These are phyloP conservation scores for Villa cingulata DNA, from an alignment of 2,888 invertebrate genomes.

Conservation along the genomic window DNA sequence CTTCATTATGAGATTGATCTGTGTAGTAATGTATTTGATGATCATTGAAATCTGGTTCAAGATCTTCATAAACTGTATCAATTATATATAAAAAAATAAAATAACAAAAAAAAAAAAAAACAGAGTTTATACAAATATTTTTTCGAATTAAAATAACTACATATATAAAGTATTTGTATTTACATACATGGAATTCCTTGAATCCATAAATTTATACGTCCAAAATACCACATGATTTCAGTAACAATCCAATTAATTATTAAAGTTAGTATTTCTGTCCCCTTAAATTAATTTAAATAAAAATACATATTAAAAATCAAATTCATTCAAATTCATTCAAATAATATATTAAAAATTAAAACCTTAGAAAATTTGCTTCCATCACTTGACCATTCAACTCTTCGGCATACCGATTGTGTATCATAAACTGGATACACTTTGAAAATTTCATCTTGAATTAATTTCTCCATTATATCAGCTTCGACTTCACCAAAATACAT, in stretches of 20 bases:
- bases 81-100: not conserved
- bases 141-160: too few relatives aligned
- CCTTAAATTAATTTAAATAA: slow-evolving; percentile 28
- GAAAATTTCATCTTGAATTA: slow-evolving; percentile 58
- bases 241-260: slow-evolving; percentile 36
- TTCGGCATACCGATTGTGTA: slow-evolving; percentile 66
- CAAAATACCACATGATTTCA: slow-evolving; percentile 31
- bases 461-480: slow-evolving; percentile 59
- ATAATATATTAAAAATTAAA: not conserved
- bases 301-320: not conserved
- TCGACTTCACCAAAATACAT: slow-evolving; percentile 75
- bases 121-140: too few relatives aligned
- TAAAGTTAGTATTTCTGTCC: slow-evolving; percentile 29
- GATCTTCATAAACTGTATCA: slow-evolving; percentile 26
- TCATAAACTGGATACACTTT: slow-evolving; percentile 66
- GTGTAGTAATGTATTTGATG: slow-evolving; percentile 21
- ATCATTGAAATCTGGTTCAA: slow-evolving; percentile 32
- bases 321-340: not conserved
- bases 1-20: slow-evolving; percentile 3
- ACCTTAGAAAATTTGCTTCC: not conserved
- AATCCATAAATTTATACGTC: slow-evolving; percentile 30
- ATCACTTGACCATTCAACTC: slow-evolving; percentile 28
- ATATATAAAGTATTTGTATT: too few relatives aligned
- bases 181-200: slow-evolving; percentile 31
- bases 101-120: not conserved